Percentiles rank a stretch among this genome's conserved stretches.
Conservation (phyloP, 2,113 vertebrate genomes). For the Mormyrus lacerda region DNA sequence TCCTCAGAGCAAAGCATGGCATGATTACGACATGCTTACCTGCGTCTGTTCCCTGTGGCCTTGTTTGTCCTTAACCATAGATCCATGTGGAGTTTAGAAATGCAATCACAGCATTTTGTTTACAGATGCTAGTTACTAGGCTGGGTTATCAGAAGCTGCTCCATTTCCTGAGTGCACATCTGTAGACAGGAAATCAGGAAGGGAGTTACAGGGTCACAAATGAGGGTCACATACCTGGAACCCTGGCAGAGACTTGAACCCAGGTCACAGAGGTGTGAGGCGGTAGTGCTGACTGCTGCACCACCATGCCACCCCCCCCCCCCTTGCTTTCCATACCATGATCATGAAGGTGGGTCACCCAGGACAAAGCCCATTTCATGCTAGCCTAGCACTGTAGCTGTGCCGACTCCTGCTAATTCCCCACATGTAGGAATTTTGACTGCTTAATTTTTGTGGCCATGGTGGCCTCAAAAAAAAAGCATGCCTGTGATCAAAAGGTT, state of each 20-base stretch:
- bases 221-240: neutral
- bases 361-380: too few relatives aligned
- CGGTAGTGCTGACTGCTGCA: too few relatives aligned
- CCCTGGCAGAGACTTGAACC: too few relatives aligned
- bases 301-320: too few relatives aligned
- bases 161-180: neutral
- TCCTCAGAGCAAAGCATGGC: neutral
- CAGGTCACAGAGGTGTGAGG: too few relatives aligned
- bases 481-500: neutral
- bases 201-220: neutral
- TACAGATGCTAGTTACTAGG: neutral
- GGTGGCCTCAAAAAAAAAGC: too few relatives aligned
- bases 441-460: too few relatives aligned
- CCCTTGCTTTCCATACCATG: too few relatives aligned
- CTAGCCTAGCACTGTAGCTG: too few relatives aligned
- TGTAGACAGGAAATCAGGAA: neutral
- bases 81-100: neutral
- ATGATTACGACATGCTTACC: neutral
- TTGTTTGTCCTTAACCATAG: neutral
- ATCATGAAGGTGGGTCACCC: too few relatives aligned
- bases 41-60: constrained; percentile 27
- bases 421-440: too few relatives aligned
- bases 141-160: neutral
- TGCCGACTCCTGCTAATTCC: too few relatives aligned
- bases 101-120: neutral